Conservation (phyloP, 2,113 vertebrate genomes). For the Pluvianellus socialis region DNA sequence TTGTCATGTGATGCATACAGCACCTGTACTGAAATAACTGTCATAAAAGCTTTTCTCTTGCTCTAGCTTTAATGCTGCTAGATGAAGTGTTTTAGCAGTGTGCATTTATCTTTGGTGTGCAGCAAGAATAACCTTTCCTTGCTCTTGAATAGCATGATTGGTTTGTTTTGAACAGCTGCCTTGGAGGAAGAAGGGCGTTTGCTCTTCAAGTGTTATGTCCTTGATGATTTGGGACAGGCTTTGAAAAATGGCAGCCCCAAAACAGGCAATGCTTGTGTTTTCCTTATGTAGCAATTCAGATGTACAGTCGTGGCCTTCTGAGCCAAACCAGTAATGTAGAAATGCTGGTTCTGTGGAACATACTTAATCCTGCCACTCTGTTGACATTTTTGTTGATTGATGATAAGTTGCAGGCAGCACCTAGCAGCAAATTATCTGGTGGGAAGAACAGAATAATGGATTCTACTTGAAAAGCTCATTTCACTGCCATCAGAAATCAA, state of each 20-base stretch:
- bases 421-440: constrained; percentile 59
- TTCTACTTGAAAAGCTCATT: constrained; percentile 57
- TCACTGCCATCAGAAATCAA: constrained; percentile 63
- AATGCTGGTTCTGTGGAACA: constrained; percentile 27
- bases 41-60: background rate
- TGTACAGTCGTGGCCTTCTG: background rate
- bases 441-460: constrained; percentile 61
- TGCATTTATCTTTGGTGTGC: background rate
- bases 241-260: background rate
- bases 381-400: constrained; percentile 66
- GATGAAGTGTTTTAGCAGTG: background rate
- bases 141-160: background rate
- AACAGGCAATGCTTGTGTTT: background rate
- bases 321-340: background rate
- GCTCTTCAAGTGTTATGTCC: background rate
- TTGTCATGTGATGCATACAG: background rate
- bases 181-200: background rate
- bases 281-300: background rate
- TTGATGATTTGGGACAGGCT: background rate
- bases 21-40: background rate
- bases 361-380: constrained; percentile 29
- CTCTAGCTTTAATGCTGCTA: background rate
- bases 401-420: constrained; percentile 59
- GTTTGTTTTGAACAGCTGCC: background rate
- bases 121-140: background rate